Percentiles rank a stretch among this genome's conserved stretches.
Conservation (phyloP, 2,113 vertebrate species). For the Oryzias celebensis region DNA sequence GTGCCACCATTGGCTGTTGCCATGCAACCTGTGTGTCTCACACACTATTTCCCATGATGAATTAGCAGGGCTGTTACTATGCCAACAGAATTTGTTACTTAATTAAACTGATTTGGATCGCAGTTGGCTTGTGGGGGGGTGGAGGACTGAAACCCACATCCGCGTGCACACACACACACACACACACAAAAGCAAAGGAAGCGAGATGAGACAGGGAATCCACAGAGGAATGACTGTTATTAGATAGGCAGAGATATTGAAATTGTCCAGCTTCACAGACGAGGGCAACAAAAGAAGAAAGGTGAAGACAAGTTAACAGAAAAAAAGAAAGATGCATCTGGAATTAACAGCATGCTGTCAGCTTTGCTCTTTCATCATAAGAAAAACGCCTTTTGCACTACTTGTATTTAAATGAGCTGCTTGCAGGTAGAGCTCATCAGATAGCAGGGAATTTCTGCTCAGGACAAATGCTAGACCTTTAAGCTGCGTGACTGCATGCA, state of each 20-base stretch:
- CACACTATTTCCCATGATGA: constrained; percentile 90
- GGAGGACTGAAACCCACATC: constrained; percentile 20
- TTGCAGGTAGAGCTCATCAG: constrained; percentile 26
- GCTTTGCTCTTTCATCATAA: constrained; percentile 28
- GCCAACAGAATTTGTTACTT: constrained; percentile 96
- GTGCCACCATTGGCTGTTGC: constrained; percentile 87
- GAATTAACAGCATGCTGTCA: constrained; percentile 26
- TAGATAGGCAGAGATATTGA: constrained; percentile 72
- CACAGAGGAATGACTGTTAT: constrained; percentile 65
- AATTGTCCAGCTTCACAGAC: constrained; percentile 62
- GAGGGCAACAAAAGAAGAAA: constrained; percentile 42
- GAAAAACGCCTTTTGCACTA: constrained; percentile 37
- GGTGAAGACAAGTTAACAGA: constrained; percentile 17
- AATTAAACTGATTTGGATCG: constrained; percentile 93
- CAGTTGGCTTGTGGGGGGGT: constrained; percentile 80
- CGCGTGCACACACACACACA: constrained; percentile 18
- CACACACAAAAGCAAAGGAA: constrained; percentile 26
- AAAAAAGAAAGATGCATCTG: constrained; percentile 26
- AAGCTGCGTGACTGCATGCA: background rate
- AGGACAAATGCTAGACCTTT: background rate
- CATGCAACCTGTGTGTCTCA: constrained; percentile 88
- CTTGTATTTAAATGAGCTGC: constrained; percentile 54
- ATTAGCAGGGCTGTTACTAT: constrained; percentile 93
- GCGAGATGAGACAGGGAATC: constrained; percentile 56
- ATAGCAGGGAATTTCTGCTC: background rate